Evolutionary conservation across 2,113 vertebrate genomes (phyloP).

Genomic region (Ailurus styani): DNA sequence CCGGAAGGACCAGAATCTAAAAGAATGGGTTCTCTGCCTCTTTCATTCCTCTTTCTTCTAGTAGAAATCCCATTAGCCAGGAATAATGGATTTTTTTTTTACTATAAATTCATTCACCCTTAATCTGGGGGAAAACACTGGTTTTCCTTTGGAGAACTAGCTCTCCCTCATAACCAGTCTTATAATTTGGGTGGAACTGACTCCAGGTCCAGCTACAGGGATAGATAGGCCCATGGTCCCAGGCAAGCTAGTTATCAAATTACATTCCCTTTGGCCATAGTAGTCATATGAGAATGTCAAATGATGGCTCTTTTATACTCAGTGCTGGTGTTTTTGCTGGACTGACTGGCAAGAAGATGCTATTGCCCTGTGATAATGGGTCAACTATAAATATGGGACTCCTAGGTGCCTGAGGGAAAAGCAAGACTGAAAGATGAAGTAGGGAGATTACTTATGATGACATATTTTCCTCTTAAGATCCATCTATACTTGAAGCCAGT

Average conservation of each 20-base stretch:
- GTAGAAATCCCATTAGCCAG: background rate
- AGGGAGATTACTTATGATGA: background rate
- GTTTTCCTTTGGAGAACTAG: background rate
- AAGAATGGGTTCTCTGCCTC: background rate
- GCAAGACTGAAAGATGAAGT: background rate
- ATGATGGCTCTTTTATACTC: background rate
- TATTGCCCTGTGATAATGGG: background rate
- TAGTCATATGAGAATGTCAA: background rate
- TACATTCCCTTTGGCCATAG: background rate
- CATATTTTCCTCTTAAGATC: background rate
- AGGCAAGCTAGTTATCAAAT: background rate
- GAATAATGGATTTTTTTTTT: background rate
- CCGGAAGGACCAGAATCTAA: background rate
- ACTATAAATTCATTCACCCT: background rate
- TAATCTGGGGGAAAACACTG: background rate
- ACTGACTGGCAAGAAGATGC: background rate
- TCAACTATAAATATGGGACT: background rate
- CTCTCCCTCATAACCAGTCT: background rate
- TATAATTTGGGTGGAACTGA: background rate
- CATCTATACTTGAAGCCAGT: background rate
- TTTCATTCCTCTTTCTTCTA: background rate
- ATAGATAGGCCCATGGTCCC: background rate
- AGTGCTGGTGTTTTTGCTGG: background rate
- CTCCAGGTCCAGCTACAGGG: background rate
- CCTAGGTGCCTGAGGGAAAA: background rate